Conservation (phyloP, 2,888 invertebrate genomes). For the Gisinianus flammeolus region DNA sequence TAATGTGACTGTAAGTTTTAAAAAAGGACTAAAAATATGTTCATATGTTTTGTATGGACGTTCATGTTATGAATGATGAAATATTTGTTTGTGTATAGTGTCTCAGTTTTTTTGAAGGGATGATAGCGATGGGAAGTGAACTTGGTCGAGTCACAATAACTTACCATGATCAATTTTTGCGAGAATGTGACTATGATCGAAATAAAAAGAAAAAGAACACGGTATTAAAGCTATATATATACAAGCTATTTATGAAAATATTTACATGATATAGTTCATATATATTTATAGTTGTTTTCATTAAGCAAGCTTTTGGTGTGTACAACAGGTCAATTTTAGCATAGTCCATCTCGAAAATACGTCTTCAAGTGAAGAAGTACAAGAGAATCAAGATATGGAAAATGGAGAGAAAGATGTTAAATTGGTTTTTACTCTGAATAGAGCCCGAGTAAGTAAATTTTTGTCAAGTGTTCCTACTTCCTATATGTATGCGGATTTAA, state of each 20-base stretch:
- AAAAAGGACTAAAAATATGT: not conserved
- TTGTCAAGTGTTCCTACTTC: not conserved
- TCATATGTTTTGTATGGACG: too few relatives aligned
- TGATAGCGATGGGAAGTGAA: conserved; percentile 53
- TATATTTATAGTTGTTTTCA: not conserved
- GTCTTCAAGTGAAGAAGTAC: too few relatives aligned
- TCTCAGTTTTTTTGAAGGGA: conserved; percentile 51
- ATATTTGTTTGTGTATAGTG: conserved; percentile 37
- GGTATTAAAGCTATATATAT: conserved; percentile 34
- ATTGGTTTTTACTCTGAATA: conserved; percentile 3
- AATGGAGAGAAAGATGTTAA: not conserved
- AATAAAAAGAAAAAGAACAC: conserved; percentile 56
- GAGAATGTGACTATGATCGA: conserved; percentile 58
- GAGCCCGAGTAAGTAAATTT: not conserved
- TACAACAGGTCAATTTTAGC: conserved; percentile 32
- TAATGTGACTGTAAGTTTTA: conserved; percentile 46
- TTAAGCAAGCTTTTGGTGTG: not conserved
- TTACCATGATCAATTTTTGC: conserved; percentile 55
- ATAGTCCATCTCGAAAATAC: conserved; percentile 29
- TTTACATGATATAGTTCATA: not conserved
- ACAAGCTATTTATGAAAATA: not conserved
- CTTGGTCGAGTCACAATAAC: conserved; percentile 49
- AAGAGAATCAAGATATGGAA: not conserved
- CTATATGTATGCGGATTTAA: not conserved
- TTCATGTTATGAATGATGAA: too few relatives aligned